Evolutionary conservation across 2,113 vertebrate genomes (phyloP).

Genomic region (Dryoscopus gambensis): DNA sequence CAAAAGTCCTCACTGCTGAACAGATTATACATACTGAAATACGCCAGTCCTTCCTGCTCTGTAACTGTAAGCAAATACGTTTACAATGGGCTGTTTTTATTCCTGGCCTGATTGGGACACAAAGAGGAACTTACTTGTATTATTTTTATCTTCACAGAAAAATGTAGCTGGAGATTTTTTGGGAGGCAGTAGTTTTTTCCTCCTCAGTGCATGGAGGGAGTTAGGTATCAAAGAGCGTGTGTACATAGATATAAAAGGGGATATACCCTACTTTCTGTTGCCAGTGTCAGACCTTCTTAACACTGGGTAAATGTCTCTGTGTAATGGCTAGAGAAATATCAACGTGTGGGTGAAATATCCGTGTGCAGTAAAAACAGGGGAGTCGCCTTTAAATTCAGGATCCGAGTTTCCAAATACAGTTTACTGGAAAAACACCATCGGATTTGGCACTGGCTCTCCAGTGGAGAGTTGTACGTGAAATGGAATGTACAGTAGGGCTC

Average conservation of each 20-base stretch:
- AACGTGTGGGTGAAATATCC: background rate
- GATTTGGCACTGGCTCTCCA: background rate
- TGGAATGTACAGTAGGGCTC: accelerated
- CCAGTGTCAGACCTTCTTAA: background rate
- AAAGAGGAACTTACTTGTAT: background rate
- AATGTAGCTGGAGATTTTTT: background rate
- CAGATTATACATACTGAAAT: background rate
- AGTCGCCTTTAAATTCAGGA: background rate
- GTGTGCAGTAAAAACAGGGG: background rate
- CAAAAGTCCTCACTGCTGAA: background rate
- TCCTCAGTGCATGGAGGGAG: accelerated
- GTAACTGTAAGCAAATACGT: background rate
- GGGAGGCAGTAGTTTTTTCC: background rate
- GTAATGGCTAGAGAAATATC: background rate
- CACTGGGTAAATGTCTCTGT: background rate
- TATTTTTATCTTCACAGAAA: background rate
- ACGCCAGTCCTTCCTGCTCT: background rate
- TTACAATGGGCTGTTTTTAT: background rate
- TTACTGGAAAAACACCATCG: background rate
- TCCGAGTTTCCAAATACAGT: background rate
- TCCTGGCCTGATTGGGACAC: background rate
- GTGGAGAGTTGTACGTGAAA: background rate
- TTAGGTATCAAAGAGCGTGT: background rate
- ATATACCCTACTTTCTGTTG: background rate
- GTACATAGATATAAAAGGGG: background rate